These are phyloP conservation scores for Aphis craccivora DNA, from an alignment of 1,140 invertebrate genomes.

Conservation along the genomic window DNA sequence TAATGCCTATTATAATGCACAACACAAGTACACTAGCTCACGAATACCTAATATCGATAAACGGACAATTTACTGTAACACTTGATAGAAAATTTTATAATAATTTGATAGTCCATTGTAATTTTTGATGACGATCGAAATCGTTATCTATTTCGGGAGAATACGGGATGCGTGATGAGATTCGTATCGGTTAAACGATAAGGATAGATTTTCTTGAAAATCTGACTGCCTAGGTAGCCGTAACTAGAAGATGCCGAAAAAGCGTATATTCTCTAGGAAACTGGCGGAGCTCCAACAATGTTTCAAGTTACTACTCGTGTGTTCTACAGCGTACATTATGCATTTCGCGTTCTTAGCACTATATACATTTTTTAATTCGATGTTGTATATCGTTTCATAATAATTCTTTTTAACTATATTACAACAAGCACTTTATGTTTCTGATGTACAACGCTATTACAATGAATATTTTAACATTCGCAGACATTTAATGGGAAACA, in stretches of 20 bases:
- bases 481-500: not conserved
- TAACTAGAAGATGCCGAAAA: not conserved
- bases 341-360: not conserved
- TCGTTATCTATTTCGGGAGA: not conserved
- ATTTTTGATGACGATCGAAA: not conserved
- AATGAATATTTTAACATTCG: not conserved
- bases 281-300: not conserved
- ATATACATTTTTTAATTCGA: not conserved
- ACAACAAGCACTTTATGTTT: not conserved
- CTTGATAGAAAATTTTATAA: not conserved
- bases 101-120: too few species aligned
- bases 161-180: not conserved
- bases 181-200: not conserved
- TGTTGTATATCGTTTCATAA: not conserved
- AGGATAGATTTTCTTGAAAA: too few species aligned
- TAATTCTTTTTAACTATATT: not conserved
- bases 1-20: not conserved
- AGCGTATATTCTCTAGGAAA: not conserved
- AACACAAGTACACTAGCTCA: not conserved
- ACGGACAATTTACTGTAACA: not conserved
- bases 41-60: not conserved
- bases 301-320: not conserved
- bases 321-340: not conserved
- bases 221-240: too few species aligned
- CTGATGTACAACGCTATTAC: not conserved